Conservation (phyloP, 2,113 vertebrate species). For the Bubo blakistoni region DNA sequence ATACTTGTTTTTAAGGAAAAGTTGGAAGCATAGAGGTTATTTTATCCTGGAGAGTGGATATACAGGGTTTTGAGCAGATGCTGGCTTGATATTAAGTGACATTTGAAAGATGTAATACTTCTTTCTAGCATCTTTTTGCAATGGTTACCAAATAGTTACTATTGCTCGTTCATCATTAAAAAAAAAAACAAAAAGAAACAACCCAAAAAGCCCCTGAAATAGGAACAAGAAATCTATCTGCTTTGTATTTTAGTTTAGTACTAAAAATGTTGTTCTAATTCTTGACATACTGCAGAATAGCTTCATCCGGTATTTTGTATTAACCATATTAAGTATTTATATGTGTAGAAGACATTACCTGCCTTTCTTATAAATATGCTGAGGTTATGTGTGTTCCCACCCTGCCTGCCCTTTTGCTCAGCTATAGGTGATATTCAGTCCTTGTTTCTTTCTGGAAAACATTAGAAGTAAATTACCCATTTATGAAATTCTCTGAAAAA, state of each 20-base stretch:
- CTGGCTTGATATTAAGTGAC: background rate
- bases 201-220: background rate
- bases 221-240: background rate
- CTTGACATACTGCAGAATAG: background rate
- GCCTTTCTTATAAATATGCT: background rate
- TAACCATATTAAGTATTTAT: background rate
- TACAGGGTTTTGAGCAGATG: background rate
- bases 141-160: background rate
- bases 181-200: background rate
- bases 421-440: slow-evolving; percentile 75
- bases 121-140: background rate
- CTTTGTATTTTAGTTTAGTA: background rate
- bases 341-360: background rate
- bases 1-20: background rate
- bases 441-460: slow-evolving; percentile 78
- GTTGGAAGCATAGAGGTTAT: background rate
- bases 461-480: slow-evolving; percentile 77
- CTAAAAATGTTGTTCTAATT: background rate
- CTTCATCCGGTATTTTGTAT: background rate
- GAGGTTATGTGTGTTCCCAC: background rate
- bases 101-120: background rate
- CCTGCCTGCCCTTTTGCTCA: background rate
- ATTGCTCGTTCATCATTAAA: background rate
- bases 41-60: background rate
- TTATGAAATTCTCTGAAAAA: slow-evolving; percentile 75